Base-by-base conservation (phyloP, 2,797 vertebrate genomes). In the Lepilemur septentrionalis region DNA sequence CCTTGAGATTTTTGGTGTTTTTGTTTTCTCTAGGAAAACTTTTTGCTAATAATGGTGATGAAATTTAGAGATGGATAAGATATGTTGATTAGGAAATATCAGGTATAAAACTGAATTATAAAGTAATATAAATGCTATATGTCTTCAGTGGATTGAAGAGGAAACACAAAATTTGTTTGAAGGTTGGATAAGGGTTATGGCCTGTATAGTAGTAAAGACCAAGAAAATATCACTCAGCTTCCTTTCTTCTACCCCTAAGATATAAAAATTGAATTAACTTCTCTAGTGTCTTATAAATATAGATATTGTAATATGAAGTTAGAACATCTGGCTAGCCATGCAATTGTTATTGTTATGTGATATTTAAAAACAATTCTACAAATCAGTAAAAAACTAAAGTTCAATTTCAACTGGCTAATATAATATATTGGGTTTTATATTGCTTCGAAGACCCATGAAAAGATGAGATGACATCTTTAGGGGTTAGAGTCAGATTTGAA, bases 321-420 rank as follows among this genome's bases (percentile, higher is more conserved):
- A 81, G 75, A 89, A 52, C 18, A 93, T 52, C 43, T 84, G 43
- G 41, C 35, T n/a, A 50, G 69, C 25, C 17, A 48, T 72, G 43
- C 72, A 14, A 78, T 48, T 92, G 32, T 95, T 22, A 82, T 57
- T 86, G 3, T 87, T 61, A 75, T 7, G 52, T 59, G 8, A 55
- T 38, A 3, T 78, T 82, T 73, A 86, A 89, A 91, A 83, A 35
- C 59, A 61, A 82, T 61, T 80, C 41, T 87, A 38, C 43, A 91
- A 88, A 83, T 96, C 22, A 78, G 65, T 84, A 93, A 81, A 96
- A 85, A 97, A 88, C 83, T 81, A n/a, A 83, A 88, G 23, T 96
- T 94, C 35, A 35, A 52, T 18, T 73, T 91, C 59, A 65, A 65
- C 15, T 38, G 23, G 35, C 81, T 52, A 72, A 48, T 80, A 46